phyloP scores from a whole-genome alignment of 2,113 vertebrate genomes.

The Daphoenositta chrysoptera region DNA sequence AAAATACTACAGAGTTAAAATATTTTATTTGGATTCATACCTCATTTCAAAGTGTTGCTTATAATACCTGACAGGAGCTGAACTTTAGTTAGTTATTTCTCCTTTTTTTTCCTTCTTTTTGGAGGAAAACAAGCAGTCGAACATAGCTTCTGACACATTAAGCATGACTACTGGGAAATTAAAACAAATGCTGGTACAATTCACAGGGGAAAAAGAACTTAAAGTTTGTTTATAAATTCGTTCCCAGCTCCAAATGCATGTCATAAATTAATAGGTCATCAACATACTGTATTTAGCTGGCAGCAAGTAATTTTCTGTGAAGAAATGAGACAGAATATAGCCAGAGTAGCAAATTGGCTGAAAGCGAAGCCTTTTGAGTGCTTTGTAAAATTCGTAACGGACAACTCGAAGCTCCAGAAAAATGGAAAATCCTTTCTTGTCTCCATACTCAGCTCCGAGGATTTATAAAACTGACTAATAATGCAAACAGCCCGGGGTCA shows the following conservation, averaged over 20 bases:
- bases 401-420: slow-evolving; percentile 1
- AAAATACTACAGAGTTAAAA: slow-evolving; percentile 32
- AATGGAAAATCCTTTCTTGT: slow-evolving; percentile 38
- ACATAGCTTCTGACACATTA: slow-evolving; percentile 44
- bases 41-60: slow-evolving; percentile 63
- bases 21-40: slow-evolving; percentile 62
- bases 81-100: slow-evolving; percentile 35
- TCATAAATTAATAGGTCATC: slow-evolving; percentile 51
- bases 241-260: slow-evolving; percentile 34
- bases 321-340: slow-evolving; percentile 4
- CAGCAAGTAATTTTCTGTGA: not conserved
- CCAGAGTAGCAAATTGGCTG: not conserved
- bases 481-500: slow-evolving; percentile 70
- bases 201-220: slow-evolving; percentile 11
- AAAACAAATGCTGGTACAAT: slow-evolving; percentile 47
- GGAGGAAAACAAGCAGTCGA: not conserved
- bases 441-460: slow-evolving; percentile 15
- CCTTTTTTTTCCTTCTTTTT: not conserved
- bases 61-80: slow-evolving; percentile 51
- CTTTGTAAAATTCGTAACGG: not conserved
- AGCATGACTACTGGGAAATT: slow-evolving; percentile 26
- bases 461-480: slow-evolving; percentile 71
- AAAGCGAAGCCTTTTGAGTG: not conserved
- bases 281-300: slow-evolving; percentile 39
- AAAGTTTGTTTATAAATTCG: slow-evolving; percentile 55